Evolutionary conservation across 2,797 vertebrate genomes (phyloP).

Genomic region (Sebastes glaucus): DNA sequence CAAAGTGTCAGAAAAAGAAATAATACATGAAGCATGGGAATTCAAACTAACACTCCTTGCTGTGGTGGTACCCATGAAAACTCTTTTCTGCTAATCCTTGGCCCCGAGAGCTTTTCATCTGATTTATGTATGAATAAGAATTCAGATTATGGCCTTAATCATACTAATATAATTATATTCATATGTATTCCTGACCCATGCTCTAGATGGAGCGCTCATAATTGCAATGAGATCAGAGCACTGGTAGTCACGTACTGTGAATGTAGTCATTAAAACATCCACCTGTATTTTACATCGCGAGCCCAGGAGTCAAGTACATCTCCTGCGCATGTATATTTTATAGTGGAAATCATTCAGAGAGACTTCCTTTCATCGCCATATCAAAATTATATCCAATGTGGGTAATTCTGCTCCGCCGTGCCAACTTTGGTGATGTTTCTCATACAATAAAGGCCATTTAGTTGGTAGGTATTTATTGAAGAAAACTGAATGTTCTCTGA

Average conservation of each 20-base stretch:
- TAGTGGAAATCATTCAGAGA: background rate
- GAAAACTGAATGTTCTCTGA: slow-evolving; percentile 2
- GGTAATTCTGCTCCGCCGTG: background rate
- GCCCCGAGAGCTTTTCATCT: background rate
- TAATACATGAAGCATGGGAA: slow-evolving; percentile 30
- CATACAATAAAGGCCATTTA: background rate
- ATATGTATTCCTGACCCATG: slow-evolving; percentile 1
- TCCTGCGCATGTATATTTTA: slow-evolving; percentile 27
- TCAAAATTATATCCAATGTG: background rate
- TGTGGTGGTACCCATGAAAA: background rate
- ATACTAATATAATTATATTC: background rate
- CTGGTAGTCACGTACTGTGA: slow-evolving; percentile 2
- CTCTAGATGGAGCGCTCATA: background rate
- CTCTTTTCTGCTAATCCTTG: background rate
- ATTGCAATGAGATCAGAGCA: slow-evolving; percentile 24
- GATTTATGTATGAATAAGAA: slow-evolving; percentile 21
- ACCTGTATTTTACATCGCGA: slow-evolving; percentile 8
- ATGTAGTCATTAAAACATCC: slow-evolving; percentile 36
- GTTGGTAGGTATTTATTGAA: slow-evolving; percentile 2
- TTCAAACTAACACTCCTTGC: slow-evolving; percentile 6
- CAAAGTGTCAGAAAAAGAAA: slow-evolving; percentile 46
- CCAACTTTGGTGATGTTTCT: background rate
- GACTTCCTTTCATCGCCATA: slow-evolving; percentile 1
- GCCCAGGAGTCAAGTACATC: slow-evolving; percentile 3
- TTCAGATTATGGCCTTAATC: slow-evolving; percentile 6